Evolutionary conservation across 2,888 invertebrate species (phyloP).

Genomic region (Drosophila cognata): DNA sequence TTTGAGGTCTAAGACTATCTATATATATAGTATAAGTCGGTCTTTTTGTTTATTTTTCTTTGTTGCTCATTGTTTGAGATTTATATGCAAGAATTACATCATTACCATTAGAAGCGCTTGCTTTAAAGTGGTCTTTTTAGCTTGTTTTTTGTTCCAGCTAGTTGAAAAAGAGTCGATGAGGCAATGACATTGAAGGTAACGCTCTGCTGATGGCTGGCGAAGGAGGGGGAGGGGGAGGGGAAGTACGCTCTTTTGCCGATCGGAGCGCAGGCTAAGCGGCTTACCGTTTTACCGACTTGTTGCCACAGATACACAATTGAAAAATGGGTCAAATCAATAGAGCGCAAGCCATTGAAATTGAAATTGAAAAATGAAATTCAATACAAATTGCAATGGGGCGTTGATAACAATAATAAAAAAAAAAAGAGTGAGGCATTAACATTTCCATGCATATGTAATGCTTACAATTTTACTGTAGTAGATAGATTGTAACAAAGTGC

Average conservation of each 20-base stretch:
- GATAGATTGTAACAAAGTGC: constrained; percentile 6
- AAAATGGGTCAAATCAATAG: constrained; percentile 68
- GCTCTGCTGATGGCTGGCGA: constrained; percentile 37
- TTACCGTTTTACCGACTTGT: constrained; percentile 46
- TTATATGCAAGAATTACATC: constrained; percentile 64
- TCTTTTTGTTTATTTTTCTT: constrained; percentile 1
- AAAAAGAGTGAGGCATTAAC: not conserved
- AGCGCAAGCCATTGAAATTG: constrained; percentile 56
- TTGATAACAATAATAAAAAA: constrained; percentile 9
- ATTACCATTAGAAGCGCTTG: constrained; percentile 53
- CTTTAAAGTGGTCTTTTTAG: constrained; percentile 2
- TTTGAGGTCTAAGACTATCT: constrained; percentile 31
- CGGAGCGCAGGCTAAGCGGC: constrained; percentile 45
- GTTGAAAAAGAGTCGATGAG: constrained; percentile 42
- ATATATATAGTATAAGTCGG: not conserved
- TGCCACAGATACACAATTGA: constrained; percentile 35
- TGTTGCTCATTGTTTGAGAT: constrained; percentile 45
- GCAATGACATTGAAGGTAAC: constrained; percentile 65
- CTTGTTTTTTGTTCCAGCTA: constrained; percentile 35
- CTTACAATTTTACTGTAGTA: constrained; percentile 1
- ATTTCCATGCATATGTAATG: constrained; percentile 7
- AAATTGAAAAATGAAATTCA: constrained; percentile 63
- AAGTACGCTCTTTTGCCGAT: constrained; percentile 22
- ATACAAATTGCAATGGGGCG: constrained; percentile 60
- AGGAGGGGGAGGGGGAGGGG: not conserved